A percentile compares a stretch with the other conserved stretches of the same genome.
These are phyloP conservation scores for Cetonia aurata DNA, from an alignment of 2,888 invertebrate species.

Conservation along the genomic window DNA sequence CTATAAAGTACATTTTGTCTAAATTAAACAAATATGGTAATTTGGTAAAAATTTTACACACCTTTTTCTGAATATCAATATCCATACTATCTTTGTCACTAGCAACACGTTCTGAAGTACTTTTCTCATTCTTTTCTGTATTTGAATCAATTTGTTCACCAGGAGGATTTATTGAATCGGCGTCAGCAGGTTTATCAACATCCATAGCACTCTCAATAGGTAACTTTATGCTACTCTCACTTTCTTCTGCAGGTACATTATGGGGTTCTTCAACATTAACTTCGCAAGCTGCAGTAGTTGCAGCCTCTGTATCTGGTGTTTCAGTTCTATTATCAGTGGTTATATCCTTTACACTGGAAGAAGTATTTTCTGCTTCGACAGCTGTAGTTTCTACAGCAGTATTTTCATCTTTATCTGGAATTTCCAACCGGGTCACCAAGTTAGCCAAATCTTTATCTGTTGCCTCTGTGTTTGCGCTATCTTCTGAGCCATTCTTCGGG, in stretches of 20 bases:
- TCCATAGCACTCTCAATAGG: neutral
- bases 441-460: slow-evolving; percentile 22
- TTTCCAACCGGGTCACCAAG: slow-evolving; percentile 24
- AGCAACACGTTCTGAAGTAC: neutral
- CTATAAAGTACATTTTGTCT: no score
- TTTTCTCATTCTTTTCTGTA: neutral
- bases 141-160: neutral
- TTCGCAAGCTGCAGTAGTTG: neutral
- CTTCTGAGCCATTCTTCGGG: neutral
- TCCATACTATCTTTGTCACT: slow-evolving; percentile 5
- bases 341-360: neutral
- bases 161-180: neutral
- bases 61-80: slow-evolving; percentile 2
- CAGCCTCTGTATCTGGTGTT: neutral
- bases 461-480: neutral
- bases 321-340: neutral
- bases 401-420: slow-evolving; percentile 14
- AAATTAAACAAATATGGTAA: no score
- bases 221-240: neutral
- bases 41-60: neutral
- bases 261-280: neutral
- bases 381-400: neutral
- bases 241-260: neutral
- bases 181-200: slow-evolving; percentile 13
- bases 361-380: neutral